Conservation (phyloP, 2,797 vertebrate species). For the Poecile montanus region DNA sequence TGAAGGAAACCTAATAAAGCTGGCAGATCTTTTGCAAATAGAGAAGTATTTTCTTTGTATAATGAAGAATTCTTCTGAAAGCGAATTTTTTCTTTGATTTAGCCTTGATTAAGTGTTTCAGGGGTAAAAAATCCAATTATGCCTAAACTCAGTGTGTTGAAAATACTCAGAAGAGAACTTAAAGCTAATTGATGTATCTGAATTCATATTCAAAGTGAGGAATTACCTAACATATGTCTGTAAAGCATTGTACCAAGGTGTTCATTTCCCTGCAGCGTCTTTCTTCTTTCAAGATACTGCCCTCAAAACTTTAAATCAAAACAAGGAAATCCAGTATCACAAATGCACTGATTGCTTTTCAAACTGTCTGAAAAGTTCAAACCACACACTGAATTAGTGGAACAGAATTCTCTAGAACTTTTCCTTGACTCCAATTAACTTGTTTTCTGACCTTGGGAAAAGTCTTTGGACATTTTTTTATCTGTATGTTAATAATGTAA, state of each 20-base stretch:
- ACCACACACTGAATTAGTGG: neutral
- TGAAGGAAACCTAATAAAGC: constrained; percentile 42
- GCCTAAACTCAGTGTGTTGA: constrained; percentile 43
- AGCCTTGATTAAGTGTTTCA: constrained; percentile 60
- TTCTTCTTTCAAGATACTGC: constrained; percentile 49
- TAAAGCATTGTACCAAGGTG: neutral
- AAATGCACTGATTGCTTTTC: constrained; percentile 32
- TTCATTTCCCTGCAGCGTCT: constrained; percentile 43
- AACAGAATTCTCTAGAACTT: neutral
- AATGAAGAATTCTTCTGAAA: constrained; percentile 24
- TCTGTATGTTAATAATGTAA: neutral
- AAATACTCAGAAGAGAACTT: constrained; percentile 60
- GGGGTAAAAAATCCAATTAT: constrained; percentile 64
- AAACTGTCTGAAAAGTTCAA: neutral
- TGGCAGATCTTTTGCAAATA: constrained; percentile 39
- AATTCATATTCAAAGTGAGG: constrained; percentile 56
- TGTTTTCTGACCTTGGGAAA: neutral
- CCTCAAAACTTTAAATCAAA: constrained; percentile 37
- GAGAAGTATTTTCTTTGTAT: constrained; percentile 43
- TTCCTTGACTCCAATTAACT: neutral
- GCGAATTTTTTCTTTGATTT: constrained; percentile 56
- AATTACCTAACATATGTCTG: constrained; percentile 54
- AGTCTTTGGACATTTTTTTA: neutral
- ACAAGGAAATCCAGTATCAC: neutral
- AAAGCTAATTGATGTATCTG: constrained; percentile 54